Conservation (phyloP, 2,113 vertebrate species). For the Tychaedon coryphoeus region DNA sequence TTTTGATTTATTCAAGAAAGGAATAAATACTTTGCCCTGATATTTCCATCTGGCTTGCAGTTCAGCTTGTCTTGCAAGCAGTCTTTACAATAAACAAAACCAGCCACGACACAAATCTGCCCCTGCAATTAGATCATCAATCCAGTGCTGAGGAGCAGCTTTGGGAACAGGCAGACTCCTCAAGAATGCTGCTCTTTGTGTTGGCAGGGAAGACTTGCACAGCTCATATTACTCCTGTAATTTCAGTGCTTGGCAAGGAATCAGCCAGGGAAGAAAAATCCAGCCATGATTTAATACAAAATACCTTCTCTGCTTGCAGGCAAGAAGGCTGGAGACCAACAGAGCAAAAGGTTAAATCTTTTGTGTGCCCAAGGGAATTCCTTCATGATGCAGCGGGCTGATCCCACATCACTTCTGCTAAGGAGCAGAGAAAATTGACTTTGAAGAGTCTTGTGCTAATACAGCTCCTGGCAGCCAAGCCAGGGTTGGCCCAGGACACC, state of each 20-base stretch:
- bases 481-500: not conserved
- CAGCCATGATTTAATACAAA: not conserved
- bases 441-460: not conserved
- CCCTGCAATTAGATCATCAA: not conserved
- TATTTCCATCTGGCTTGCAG: constrained; percentile 15
- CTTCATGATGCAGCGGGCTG: not conserved
- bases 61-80: not conserved
- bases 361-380: not conserved
- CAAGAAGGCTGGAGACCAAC: not conserved
- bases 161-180: not conserved
- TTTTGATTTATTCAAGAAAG: not conserved
- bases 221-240: not conserved
- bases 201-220: not conserved
- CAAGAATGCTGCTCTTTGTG: not conserved
- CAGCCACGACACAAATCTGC: not conserved
- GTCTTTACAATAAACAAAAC: constrained; percentile 1
- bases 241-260: not conserved
- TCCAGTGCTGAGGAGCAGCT: not conserved
- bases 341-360: not conserved
- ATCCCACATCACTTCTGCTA: not conserved
- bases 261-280: not conserved
- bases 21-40: not conserved
- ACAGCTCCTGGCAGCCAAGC: not conserved
- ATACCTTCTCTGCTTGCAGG: not conserved
- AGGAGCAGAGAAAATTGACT: not conserved